phyloP scores from a whole-genome alignment of 2,797 vertebrate species.

The Pipistrellus pygmaeus region DNA sequence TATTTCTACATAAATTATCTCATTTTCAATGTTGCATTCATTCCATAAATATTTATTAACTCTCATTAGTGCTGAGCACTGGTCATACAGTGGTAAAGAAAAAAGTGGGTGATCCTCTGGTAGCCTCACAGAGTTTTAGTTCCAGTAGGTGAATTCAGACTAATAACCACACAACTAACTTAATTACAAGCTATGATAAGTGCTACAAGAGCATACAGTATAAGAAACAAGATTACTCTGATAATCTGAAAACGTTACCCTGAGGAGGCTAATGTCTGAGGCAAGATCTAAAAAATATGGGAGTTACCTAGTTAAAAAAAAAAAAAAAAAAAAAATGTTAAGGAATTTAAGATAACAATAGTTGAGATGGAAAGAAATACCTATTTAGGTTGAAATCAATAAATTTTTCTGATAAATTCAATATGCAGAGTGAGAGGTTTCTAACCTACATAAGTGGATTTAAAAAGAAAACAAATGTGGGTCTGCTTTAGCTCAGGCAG shows the following conservation, averaged over 20 bases:
- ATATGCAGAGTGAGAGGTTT: background rate
- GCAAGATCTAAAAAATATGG: constrained; percentile 42
- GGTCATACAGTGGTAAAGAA: constrained; percentile 15
- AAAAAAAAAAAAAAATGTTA: background rate
- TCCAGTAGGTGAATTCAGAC: constrained; percentile 3
- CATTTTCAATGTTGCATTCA: constrained; percentile 54
- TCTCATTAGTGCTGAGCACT: constrained; percentile 30
- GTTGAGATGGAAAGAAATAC: background rate
- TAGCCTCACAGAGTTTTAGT: background rate
- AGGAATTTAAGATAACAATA: background rate
- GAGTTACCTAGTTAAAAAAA: background rate
- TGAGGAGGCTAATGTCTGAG: background rate
- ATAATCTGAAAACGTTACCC: constrained; percentile 40
- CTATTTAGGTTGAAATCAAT: background rate
- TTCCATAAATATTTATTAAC: constrained; percentile 57
- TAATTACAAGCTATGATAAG: constrained; percentile 38
- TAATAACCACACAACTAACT: constrained; percentile 8
- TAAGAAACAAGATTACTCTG: constrained; percentile 45
- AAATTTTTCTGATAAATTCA: constrained; percentile 11
- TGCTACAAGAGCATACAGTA: background rate
- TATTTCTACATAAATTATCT: constrained; percentile 59
- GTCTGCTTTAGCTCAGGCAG: background rate
- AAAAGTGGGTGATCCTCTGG: background rate
- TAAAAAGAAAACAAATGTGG: background rate
- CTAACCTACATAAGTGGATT: background rate